Evolutionary conservation across 1,140 invertebrate genomes (phyloP).

Genomic region (Pissodes strobi): DNA sequence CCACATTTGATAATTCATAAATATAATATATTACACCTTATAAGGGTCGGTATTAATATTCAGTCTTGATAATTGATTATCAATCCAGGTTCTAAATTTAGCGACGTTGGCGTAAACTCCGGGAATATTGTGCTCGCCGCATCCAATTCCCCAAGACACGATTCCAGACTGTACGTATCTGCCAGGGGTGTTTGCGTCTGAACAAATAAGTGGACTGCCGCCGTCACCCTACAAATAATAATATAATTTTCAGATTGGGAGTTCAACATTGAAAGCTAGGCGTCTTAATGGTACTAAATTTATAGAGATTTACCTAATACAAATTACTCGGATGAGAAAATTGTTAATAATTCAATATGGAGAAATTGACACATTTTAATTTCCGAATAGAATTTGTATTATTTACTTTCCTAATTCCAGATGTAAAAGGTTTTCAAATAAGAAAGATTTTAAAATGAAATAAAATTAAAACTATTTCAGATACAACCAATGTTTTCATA

Average conservation of each 20-base stretch:
- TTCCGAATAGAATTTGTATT: no score
- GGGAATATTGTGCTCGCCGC: slow-evolving; percentile 62
- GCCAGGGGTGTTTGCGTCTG: slow-evolving; percentile 48
- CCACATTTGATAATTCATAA: no score
- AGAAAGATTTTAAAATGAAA: no score
- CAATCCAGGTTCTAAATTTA: slow-evolving; percentile 67
- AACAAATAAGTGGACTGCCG: slow-evolving; percentile 63
- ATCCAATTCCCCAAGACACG: slow-evolving; percentile 70
- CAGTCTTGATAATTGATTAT: slow-evolving; percentile 60
- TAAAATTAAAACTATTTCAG: no score
- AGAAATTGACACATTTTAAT: no score
- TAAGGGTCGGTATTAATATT: slow-evolving; percentile 49
- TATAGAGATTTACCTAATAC: no score
- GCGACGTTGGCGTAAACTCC: slow-evolving; percentile 73
- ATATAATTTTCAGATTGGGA: background rate
- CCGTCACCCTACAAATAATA: slow-evolving; percentile 60
- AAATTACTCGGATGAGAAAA: no score
- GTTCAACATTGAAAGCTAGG: background rate
- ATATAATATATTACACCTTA: slow-evolving; percentile 8
- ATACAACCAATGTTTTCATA: no score
- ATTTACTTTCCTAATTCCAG: no score
- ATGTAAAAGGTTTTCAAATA: no score
- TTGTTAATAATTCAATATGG: no score
- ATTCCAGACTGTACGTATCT: slow-evolving; percentile 65
- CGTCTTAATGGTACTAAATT: no score